Evolutionary conservation across 1,140 invertebrate genomes (phyloP), one percentile per base, ranked within the genome.

Genomic region (Ceratina australensis): DNA sequence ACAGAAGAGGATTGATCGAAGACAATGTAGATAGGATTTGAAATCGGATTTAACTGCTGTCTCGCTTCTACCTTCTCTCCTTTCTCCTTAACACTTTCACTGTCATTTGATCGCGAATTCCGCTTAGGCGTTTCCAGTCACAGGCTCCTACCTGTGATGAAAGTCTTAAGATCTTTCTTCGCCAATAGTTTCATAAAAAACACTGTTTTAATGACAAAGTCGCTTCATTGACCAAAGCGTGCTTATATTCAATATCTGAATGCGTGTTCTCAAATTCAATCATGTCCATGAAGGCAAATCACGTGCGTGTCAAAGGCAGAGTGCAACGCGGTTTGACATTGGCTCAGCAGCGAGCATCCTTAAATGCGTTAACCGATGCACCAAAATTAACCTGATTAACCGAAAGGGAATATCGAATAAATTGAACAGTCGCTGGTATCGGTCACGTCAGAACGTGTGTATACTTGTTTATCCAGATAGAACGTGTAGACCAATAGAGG

Each of bases 331-430:
- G 8, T 13, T n/a, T 20, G 22, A n/a, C 47, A 18, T 49, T 49
- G 59, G 57, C 68, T 47, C 72, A 28, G 28, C 72, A 22, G 28
- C 18, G 61, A 72, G 81, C 80, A 87, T 88, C 78, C 76, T 84
- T 84, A 87, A 89, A 89, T 85, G 86, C 85, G 82, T 87, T 75
- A 83, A n/a, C 80, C 72, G 76, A 83, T 78, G 79, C 81, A 87
- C 80, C 80, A 73, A 79, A 78, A 79, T 78, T 90, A 90, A 89
- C 87, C 88, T 84, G 89, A 87, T 90, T 89, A 88, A 86, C 76
- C 77, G 79, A 85, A 89, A 87, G 82, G 61, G 78, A 78, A 87
- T 90, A 90, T 90, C 86, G 89, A 91, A 90, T 90, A 87, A 87
- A 89, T 87, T 87, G 89, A 89, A 89, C 90, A 90, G 89, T 49